Base-by-base conservation (phyloP, 92 coral and sea anemone species). In the Epizoanthus illoricatus region DNA sequence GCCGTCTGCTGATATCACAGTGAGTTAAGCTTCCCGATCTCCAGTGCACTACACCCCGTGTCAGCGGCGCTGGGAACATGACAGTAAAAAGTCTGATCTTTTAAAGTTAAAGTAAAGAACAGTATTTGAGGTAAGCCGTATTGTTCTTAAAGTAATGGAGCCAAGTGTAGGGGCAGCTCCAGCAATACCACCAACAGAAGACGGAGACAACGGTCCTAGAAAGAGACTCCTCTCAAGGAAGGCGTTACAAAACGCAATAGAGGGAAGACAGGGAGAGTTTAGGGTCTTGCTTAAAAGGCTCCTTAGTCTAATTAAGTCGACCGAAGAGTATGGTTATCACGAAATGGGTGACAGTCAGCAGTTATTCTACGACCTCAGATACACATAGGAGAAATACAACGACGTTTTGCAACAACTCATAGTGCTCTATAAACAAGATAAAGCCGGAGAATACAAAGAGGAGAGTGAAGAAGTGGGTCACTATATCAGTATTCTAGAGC, bases 101-200 rank as follows among this genome's bases (percentile, higher is more conserved):
- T 43, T 3, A 43, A 43, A 7, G 3, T 43, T 43, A 43, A 43
- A 43, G 49, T 3, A 43, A 43, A 61, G 65, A 61, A 61, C 65
- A 61, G 65, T n/a, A n/a, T 17, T 61, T 16, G n/a, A 17, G n/a
- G 71, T 23, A 65, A 65, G 39, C 9, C 36, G 40, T 65, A 65
- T 19, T 43, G 41, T 24, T 65, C 24, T n/a, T 65, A 65, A 65
- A n/a, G 71, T 65, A 65, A 65, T 65, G 23, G 71, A 65, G 71
- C 71, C 71, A 65, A 65, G 71, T 65, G 9, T 65, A 65, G 71
- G 24, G 71, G 71, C 71, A 65, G 71, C 71, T 13, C 43, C 71
- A 65, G 71, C 71, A n/a, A n/a, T n/a, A 65, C 28, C 3, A 65
- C 71, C 71, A 65, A 20, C 9, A n/a, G n/a, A n/a, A n/a, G 36